Evolutionary conservation across 1,140 invertebrate species (phyloP).

Genomic region (Drosophila lacteicornis): DNA sequence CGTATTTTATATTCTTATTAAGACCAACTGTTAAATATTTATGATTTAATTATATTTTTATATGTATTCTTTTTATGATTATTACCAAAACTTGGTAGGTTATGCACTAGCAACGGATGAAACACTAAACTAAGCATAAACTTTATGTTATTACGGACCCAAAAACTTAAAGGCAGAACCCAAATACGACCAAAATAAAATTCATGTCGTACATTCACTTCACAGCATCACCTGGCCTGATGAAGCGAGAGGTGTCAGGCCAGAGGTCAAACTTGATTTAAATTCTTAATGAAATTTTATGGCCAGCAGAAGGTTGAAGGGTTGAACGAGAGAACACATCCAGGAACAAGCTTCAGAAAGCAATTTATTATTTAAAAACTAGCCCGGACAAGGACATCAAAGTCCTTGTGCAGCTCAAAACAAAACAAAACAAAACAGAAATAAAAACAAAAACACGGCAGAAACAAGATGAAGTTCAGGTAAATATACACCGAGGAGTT

Average conservation of each 20-base stretch:
- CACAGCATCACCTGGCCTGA: constrained; percentile 22
- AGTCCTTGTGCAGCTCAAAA: constrained; percentile 18
- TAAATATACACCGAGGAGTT: constrained; percentile 58
- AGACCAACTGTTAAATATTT: background rate
- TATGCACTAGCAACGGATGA: background rate
- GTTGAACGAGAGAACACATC: constrained; percentile 3
- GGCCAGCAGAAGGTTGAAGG: constrained; percentile 6
- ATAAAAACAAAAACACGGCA: background rate
- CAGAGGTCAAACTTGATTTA: constrained; percentile 61
- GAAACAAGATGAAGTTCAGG: constrained; percentile 37
- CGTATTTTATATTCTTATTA: background rate
- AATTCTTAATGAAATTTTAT: constrained; percentile 68
- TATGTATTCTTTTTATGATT: background rate
- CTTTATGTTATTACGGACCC: background rate
- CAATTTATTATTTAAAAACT: constrained; percentile 73
- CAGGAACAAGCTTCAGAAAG: constrained; percentile 56
- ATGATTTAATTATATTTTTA: background rate
- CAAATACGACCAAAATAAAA: constrained; percentile 25
- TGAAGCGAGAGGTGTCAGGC: constrained; percentile 12
- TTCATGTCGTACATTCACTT: constrained; percentile 5
- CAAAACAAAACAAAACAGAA: background rate
- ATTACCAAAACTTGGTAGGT: background rate
- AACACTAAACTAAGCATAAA: background rate
- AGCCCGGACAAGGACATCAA: constrained; percentile 49
- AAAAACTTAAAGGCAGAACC: background rate